Base-by-base conservation (phyloP, 1,140 invertebrate genomes). In the Hycleus phaleratus region DNA sequence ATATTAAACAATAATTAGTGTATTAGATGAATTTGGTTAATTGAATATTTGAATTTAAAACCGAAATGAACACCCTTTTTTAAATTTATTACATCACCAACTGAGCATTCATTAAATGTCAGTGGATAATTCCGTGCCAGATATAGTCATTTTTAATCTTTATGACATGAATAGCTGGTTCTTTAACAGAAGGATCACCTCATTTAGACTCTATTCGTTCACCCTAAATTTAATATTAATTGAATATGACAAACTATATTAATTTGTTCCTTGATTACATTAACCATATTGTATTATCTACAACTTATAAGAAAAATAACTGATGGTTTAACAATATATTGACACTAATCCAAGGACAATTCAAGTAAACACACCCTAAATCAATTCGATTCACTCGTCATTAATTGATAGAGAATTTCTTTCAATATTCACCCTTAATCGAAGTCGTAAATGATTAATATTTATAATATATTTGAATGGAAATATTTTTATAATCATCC, bases 231-330 rank as follows among this genome's bases (percentile, higher is more conserved):
- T 12, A 46, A 61, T 61, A 64, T 61, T 64, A 64, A 64, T 64
- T 64, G 60, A 61, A 60, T 49, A 61, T 59, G 62, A 64, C 62
- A 59, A 47, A 53, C 52, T 62, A 38, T 56, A 62, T 62, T 62
- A 59, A 62, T 62, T 53, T 56, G 58, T 47, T 56, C 51, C 54
- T 38, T 44, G 42, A 47, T 57, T 57, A 53, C 46, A 53, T 46
- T 46, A 56, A 56, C 26, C 53, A 56, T 56, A 56, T 56, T 56
- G 53, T 38, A 42, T 47, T 48, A 45, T 40, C 32, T 5, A 10
- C 9, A 44, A 11, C n/a, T 44, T 9, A 44, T 11, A 44, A 44
- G 32, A 32, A 32, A 18, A 32, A 32, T 32, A 4, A 32, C 4
- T 32, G 7, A 32, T 32, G 32, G 7, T 32, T 32, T 32, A 32